Evolutionary conservation across 2,797 vertebrate genomes (phyloP), one percentile per base, ranked within the genome.

Genomic region (Sternotherus odoratus): DNA sequence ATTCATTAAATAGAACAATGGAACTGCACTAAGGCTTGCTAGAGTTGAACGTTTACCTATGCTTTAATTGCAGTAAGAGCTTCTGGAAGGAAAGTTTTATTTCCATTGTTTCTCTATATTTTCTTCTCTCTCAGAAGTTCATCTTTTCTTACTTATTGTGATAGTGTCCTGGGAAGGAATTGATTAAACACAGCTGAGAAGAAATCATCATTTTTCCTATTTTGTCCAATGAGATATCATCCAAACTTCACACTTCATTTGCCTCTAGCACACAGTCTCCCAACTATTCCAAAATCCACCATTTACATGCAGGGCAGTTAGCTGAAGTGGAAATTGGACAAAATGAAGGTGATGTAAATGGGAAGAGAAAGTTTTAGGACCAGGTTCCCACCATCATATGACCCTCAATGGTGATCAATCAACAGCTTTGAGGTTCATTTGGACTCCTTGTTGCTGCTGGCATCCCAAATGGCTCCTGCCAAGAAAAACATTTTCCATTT

Each of bases 1-100:
- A 95, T 83, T 83, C 93, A 33, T 51, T 94, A 88, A 95, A 94
- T 10, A 93, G 50, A 28, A 53, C 2, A 28, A 43, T 1, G 48
- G 63, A 92, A 36, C 57, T 81, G 66, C 28, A 83, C 53, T 26
- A 53, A 79, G 63, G 83, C 53, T 19, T 85, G 77, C 60, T 30
- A 39, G 78, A 83, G 80, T 50, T 83, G 63, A 82, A 5, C 54
- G 56, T 87, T 91, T 84, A 90, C 10, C 57, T 95, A 46, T 23
- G 53, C 36, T 81, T 53, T 90, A 60, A 85, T 17, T 77, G 51
- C 57, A 12, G 60, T 6, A 83, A 82, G 2, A 87, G 2, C 0
- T 87, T 91, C 39, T 75, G 15, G 79, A 28, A 26, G 19, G 5
- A 49, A 85, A 46, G 4, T 77, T 90, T 74, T 50, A 63, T 43